Conservation (phyloP, 2,797 vertebrate species). For the Halcyon smyrnensis region DNA sequence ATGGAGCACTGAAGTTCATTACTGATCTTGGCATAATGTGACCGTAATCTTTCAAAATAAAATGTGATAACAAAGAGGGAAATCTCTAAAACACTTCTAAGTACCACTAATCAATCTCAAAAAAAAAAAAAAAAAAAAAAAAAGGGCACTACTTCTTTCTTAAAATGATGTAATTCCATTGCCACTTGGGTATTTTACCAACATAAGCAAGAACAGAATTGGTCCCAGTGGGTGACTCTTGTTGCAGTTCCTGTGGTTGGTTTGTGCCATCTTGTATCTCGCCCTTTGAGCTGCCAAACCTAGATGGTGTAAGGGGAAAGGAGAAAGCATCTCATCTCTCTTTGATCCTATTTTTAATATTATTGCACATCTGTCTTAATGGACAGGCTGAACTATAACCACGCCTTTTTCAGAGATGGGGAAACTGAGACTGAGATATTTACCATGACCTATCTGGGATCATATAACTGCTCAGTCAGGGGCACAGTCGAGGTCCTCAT, state of each 20-base stretch:
- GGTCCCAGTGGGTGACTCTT: background rate
- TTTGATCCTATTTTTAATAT: background rate
- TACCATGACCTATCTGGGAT: background rate
- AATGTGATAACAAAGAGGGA: background rate
- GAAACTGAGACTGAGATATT: background rate
- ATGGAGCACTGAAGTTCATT: background rate
- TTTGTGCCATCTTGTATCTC: background rate
- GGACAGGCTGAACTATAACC: background rate
- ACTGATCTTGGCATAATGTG: background rate
- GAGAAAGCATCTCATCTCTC: background rate
- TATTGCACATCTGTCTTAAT: background rate
- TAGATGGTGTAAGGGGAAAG: background rate
- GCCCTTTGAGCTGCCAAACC: background rate
- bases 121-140: background rate
- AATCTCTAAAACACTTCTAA: background rate
- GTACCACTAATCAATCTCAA: background rate
- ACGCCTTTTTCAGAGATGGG: background rate
- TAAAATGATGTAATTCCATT: background rate
- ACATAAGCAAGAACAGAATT: background rate
- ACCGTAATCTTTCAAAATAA: background rate
- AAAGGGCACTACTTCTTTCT: background rate
- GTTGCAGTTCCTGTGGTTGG: background rate
- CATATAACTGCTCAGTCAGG: background rate
- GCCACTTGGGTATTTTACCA: background rate
- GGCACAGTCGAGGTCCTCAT: background rate